Conservation (phyloP, 2,888 invertebrate species). For the Synanthedon formicaeformis region DNA sequence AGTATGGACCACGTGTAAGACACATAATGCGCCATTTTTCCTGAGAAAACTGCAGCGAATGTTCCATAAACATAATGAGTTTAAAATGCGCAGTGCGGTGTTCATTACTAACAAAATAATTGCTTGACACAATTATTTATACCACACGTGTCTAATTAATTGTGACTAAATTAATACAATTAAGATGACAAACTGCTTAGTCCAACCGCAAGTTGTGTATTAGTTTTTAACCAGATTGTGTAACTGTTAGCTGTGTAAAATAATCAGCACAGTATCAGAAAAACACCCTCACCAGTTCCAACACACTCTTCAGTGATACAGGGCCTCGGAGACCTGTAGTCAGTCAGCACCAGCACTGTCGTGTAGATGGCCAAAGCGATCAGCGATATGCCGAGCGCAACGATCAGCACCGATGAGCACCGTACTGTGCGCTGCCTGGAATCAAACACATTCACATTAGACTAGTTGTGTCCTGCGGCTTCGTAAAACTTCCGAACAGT, state of each 20-base stretch:
- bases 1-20: too few relatives aligned
- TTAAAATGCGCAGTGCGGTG: slow-evolving; percentile 1
- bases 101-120: too few relatives aligned
- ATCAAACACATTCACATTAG: slow-evolving; percentile 5
- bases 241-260: too few relatives aligned
- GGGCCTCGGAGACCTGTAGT: slow-evolving; percentile 47
- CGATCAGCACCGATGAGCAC: slow-evolving; percentile 60
- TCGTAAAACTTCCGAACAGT: not conserved
- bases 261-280: too few relatives aligned
- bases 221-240: too few relatives aligned
- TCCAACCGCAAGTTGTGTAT: not conserved
- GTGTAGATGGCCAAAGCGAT: slow-evolving; percentile 63
- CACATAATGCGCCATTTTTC: too few relatives aligned
- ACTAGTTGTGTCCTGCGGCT: not conserved
- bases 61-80: not conserved
- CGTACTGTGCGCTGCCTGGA: slow-evolving; percentile 57
- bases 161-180: slow-evolving; percentile 3
- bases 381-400: slow-evolving; percentile 61
- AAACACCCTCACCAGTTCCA: slow-evolving; percentile 63
- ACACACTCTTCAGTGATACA: slow-evolving; percentile 75
- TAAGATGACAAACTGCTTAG: slow-evolving; percentile 2
- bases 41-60: too few relatives aligned
- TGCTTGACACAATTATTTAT: too few relatives aligned
- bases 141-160: not conserved
- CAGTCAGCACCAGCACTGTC: slow-evolving; percentile 52